Conservation (phyloP, 2,888 invertebrate genomes). For the Minunthozetes semirufus region DNA sequence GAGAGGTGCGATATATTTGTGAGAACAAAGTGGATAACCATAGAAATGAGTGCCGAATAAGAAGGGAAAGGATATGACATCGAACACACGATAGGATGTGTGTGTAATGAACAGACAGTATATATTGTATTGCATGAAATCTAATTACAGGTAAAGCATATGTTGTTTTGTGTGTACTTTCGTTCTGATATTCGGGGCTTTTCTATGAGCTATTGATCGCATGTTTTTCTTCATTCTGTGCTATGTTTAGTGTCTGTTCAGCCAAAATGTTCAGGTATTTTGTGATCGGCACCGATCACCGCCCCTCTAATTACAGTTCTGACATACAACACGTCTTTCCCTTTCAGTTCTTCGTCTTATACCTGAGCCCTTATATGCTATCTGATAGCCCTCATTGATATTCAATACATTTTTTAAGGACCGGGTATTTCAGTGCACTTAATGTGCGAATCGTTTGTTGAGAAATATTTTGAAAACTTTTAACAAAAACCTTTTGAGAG, state of each 20-base stretch:
- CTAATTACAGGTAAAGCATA: constrained; percentile 6
- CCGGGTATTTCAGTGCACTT: neutral
- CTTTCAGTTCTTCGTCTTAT: neutral
- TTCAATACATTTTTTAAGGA: neutral
- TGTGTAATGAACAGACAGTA: neutral
- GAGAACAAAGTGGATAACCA: neutral
- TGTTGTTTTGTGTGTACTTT: neutral
- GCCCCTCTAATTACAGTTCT: neutral
- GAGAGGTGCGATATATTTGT: neutral
- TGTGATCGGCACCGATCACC: neutral
- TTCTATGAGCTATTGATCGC: too few species aligned
- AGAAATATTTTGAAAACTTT: neutral
- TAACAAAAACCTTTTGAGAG: neutral
- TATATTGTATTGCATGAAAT: neutral
- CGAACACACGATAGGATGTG: neutral
- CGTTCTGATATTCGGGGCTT: too few species aligned
- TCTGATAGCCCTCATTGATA: neutral
- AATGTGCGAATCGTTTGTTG: neutral
- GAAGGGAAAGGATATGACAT: neutral
- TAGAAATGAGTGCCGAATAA: neutral
- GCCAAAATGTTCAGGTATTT: too few species aligned
- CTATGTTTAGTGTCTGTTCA: too few species aligned
- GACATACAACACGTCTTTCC: neutral
- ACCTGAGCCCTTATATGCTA: neutral
- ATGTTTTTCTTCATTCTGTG: too few species aligned